Evolutionary conservation across 2,888 invertebrate genomes (phyloP).

Genomic region (Apodemia duryi): DNA sequence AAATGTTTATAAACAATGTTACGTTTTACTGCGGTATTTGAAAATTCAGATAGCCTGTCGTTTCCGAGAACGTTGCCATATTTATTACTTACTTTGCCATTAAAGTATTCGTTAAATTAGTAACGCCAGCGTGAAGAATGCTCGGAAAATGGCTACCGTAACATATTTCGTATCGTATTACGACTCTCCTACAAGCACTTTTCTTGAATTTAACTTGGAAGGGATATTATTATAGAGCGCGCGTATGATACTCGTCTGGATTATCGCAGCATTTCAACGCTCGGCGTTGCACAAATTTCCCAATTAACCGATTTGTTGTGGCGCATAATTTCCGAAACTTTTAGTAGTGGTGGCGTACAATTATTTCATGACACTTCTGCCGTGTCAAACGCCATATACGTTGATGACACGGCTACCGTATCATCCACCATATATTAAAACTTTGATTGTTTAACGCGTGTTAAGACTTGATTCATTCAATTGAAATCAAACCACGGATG

Average conservation of each 20-base stretch:
- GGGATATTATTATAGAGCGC: neutral
- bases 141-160: neutral
- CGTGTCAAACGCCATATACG: too few relatives aligned
- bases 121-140: neutral
- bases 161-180: slow-evolving; percentile 1
- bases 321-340: too few relatives aligned
- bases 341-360: too few relatives aligned
- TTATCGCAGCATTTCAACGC: too few relatives aligned
- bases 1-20: neutral
- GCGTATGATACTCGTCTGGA: neutral
- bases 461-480: too few relatives aligned
- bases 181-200: neutral
- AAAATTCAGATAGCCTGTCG: neutral
- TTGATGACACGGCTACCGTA: too few relatives aligned
- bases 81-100: neutral
- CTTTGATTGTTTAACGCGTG: too few relatives aligned
- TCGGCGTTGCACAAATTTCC: too few relatives aligned
- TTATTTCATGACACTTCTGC: too few relatives aligned
- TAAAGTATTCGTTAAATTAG: slow-evolving; percentile 1
- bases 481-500: too few relatives aligned
- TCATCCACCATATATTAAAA: too few relatives aligned
- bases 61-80: neutral
- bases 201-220: neutral
- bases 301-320: too few relatives aligned
- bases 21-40: neutral